A percentile compares a stretch with the other conserved stretches of the same genome.
phyloP scores from a whole-genome alignment of 1,140 invertebrate genomes.

The Andricus grossulariae region DNA sequence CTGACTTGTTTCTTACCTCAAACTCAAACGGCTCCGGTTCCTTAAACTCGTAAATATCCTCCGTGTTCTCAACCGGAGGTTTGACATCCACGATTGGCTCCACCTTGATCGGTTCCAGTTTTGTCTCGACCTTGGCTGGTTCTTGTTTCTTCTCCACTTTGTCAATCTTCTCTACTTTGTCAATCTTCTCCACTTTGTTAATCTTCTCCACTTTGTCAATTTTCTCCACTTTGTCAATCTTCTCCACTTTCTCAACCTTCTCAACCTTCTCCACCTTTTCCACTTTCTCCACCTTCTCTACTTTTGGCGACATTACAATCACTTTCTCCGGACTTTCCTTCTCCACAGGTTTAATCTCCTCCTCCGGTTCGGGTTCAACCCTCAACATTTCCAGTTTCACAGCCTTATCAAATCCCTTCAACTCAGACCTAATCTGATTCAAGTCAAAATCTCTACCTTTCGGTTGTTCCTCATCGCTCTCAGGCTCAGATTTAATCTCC shows the following conservation, averaged over 20 bases:
- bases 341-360: slow-evolving; percentile 58
- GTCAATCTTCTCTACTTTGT: slow-evolving; percentile 40
- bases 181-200: slow-evolving; percentile 13
- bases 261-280: slow-evolving; percentile 44
- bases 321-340: slow-evolving; percentile 55
- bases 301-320: not conserved
- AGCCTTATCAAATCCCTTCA: slow-evolving; percentile 86
- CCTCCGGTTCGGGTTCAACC: slow-evolving; percentile 60
- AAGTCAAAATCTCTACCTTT: slow-evolving; percentile 87
- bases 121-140: slow-evolving; percentile 1
- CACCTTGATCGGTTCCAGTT: slow-evolving; percentile 52
- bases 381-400: slow-evolving; percentile 73
- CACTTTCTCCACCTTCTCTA: not conserved
- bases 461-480: slow-evolving; percentile 72
- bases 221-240: no score
- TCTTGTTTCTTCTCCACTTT: slow-evolving; percentile 49
- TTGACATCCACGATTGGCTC: slow-evolving; percentile 61
- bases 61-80: slow-evolving; percentile 68
- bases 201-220: not conserved
- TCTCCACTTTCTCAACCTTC: not conserved
- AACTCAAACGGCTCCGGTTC: slow-evolving; percentile 91
- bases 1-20: slow-evolving; percentile 79
- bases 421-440: slow-evolving; percentile 88
- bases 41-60: slow-evolving; percentile 92
- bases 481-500: slow-evolving; percentile 67